A percentile compares a stretch with the other conserved stretches of the same genome.
Conservation (phyloP, 2,113 vertebrate genomes). For the pig (Sus scrofa) region T2T-Sscrofa CM000828.6:39650501-39651000, state of each 20-base stretch:
- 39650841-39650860: slow-evolving; percentile 3
- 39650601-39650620: background rate
- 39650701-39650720: background rate
- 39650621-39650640: background rate
- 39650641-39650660: background rate
- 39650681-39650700: background rate
- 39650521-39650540: no score
- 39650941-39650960: background rate
- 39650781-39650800: background rate
- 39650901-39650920: background rate
- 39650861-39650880: background rate
- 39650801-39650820: slow-evolving; percentile 1
- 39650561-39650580: background rate
- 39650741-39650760: background rate
- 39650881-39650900: slow-evolving; percentile 10
- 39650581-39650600: background rate
- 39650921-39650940: background rate
- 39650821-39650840: background rate
- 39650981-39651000: slow-evolving; percentile 7
- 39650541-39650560: background rate
- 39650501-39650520: no score
- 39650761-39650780: slow-evolving; percentile 37
- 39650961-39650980: slow-evolving; percentile 7
- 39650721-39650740: background rate
- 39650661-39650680: background rate